Evolutionary conservation across 2,797 vertebrate species (phyloP).

Genomic region (Spondyliosoma cantharus): DNA sequence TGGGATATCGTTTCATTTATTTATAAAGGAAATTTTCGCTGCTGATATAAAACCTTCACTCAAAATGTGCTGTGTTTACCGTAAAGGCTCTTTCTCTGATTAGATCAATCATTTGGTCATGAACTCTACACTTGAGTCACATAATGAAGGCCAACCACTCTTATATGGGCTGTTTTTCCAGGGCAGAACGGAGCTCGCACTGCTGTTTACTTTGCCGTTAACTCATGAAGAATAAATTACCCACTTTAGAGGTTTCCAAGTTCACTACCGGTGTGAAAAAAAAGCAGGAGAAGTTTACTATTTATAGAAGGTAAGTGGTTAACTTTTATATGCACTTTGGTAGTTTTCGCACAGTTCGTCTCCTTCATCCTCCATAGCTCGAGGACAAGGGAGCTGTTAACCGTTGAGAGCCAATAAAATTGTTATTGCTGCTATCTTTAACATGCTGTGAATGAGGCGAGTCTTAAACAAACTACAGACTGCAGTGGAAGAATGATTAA

Average conservation of each 20-base stretch:
- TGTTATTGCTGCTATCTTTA: slow-evolving; percentile 85
- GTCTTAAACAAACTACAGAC: slow-evolving; percentile 84
- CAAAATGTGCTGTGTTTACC: slow-evolving; percentile 65
- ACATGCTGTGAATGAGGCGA: slow-evolving; percentile 79
- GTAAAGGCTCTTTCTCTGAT: slow-evolving; percentile 64
- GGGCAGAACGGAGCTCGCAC: slow-evolving; percentile 63
- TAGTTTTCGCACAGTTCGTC: slow-evolving; percentile 77
- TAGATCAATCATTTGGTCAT: slow-evolving; percentile 73
- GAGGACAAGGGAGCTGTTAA: slow-evolving; percentile 81
- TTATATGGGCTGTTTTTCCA: slow-evolving; percentile 55
- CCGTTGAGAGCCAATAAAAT: slow-evolving; percentile 82
- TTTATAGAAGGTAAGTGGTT: slow-evolving; percentile 84
- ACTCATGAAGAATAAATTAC: slow-evolving; percentile 83
- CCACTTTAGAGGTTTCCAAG: slow-evolving; percentile 78
- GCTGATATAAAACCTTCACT: slow-evolving; percentile 63
- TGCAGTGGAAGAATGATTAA: slow-evolving; percentile 84
- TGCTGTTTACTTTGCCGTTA: slow-evolving; percentile 77
- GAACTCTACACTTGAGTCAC: slow-evolving; percentile 67
- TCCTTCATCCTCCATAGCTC: slow-evolving; percentile 78
- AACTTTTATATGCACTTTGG: slow-evolving; percentile 83
- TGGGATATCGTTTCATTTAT: slow-evolving; percentile 61
- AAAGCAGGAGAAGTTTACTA: slow-evolving; percentile 72
- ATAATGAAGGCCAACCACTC: slow-evolving; percentile 68
- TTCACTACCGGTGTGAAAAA: slow-evolving; percentile 68
- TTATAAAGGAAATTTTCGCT: slow-evolving; percentile 65